Base-by-base conservation (phyloP, 2,888 invertebrate genomes). In the Caenorhabditis becei region DNA sequence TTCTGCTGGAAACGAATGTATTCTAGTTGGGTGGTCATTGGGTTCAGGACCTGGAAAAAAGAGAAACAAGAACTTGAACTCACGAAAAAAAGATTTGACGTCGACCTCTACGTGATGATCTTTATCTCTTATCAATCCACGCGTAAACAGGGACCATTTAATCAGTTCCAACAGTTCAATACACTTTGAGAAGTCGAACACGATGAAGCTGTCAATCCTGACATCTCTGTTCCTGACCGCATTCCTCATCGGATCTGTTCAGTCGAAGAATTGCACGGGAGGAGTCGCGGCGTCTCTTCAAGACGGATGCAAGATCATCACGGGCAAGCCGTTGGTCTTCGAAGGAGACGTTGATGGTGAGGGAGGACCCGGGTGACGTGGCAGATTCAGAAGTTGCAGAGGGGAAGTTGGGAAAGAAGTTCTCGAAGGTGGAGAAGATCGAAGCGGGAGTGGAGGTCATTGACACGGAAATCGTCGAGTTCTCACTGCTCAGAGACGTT, bases 391-490 rank as follows among this genome's bases (percentile, higher is more conserved):
- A 5, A 20, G 26, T 59, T 61, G 16, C 32, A 70, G 70, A 49
- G 7, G 56, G 28, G 10, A 20, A 8, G 1, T n/a, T 63, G 7
- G 24, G n/a, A 1, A 4, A 71, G 20, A 71, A 54, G n/a, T 23
- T 71, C 24, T 4, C n/a, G 18, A 24, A 28, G 18, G 23, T 71
- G 20, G 23, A 16, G 11, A 32, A 20, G 5, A 56, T 71, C 1
- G 32, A 56, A n/a, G 18, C 14, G 1, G 71, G 71, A n/a, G 37
- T 71, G 4, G 62, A 71, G 18, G 71, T 71, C 4, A 24, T 47
- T 23, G 62, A 18, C 14, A 63, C 62, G 37, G n/a, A 18, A 3
- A 14, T 62, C 5, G 47, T n/a, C 16, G 53, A 26, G 41, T 54
- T 71, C 7, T 44, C 44, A 32, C 41, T 41, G 3, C 23, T 63